A percentile compares a stretch with the other conserved stretches of the same genome.
Evolutionary conservation across 1,140 invertebrate genomes (phyloP).

Genomic region (Cherax destructor): DNA sequence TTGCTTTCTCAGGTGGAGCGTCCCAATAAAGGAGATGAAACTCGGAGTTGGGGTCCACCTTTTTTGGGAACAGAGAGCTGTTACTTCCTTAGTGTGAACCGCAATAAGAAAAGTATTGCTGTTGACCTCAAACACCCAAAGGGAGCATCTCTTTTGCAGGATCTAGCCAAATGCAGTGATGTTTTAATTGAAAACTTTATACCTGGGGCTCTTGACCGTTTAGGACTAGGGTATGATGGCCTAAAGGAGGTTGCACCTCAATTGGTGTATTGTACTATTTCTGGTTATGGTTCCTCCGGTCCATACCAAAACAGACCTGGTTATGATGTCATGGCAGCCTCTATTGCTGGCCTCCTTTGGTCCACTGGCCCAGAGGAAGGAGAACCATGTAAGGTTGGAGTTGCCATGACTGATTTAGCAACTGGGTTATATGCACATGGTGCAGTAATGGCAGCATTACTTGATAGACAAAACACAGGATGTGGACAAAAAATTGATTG

Average conservation of each 20-base stretch:
- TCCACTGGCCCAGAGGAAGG: slow-evolving; percentile 91
- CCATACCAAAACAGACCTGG: slow-evolving; percentile 91
- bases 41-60: slow-evolving; percentile 94
- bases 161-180: slow-evolving; percentile 87
- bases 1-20: slow-evolving; percentile 80
- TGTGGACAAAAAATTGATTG: slow-evolving; percentile 95
- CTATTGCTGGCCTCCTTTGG: slow-evolving; percentile 91
- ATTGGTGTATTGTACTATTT: slow-evolving; percentile 95
- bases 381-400: slow-evolving; percentile 92
- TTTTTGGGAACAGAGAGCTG: slow-evolving; percentile 85
- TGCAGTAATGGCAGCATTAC: slow-evolving; percentile 93
- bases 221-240: slow-evolving; percentile 87
- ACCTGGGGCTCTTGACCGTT: slow-evolving; percentile 88
- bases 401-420: slow-evolving; percentile 93
- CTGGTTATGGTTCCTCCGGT: slow-evolving; percentile 91
- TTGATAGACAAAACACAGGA: slow-evolving; percentile 86
- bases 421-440: slow-evolving; percentile 96
- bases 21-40: slow-evolving; percentile 89
- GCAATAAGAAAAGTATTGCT: slow-evolving; percentile 96
- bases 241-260: slow-evolving; percentile 84
- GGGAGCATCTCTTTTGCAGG: slow-evolving; percentile 85
- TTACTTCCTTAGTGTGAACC: slow-evolving; percentile 92
- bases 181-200: slow-evolving; percentile 96
- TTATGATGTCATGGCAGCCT: slow-evolving; percentile 96
- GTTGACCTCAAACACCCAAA: slow-evolving; percentile 86